Base-by-base conservation (phyloP, 2,797 vertebrate genomes). In the Hippopotamyrus pictus region DNA sequence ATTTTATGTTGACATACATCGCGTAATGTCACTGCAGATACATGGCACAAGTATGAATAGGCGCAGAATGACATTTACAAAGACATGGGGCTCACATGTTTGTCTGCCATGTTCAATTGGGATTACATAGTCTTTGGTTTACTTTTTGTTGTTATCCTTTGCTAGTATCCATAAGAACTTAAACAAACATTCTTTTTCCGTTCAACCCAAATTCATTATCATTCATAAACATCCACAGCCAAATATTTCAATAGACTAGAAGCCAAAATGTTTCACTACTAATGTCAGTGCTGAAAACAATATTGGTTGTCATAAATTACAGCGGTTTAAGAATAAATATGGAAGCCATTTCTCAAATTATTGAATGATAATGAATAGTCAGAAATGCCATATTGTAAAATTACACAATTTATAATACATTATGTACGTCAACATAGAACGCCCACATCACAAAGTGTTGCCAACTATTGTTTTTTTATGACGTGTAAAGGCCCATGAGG, bases 341-440 rank as follows among this genome's bases (percentile, higher is more conserved):
- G 29, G 53, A 57, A 22, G 29, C 33, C 25, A 33, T 51, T 59
- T 59, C 25, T 37, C 50, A 54, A 41, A 41, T 7, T 87, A 57
- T 0, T 87, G 86, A 87, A 87, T 87, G 86, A 87, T 87, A 87
- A 87, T 87, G 86, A 87, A 87, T 86, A 29, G 46, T 54, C 22
- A 86, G 53, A 54, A 37, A 57, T n/a, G 41, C 25, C 85, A 86
- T 25, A 48, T 48, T 12, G 12, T 57, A 86, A 86, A 57, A 87
- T 44, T n/a, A 22, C 19, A 87, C 46, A 85, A 51, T 85, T 87
- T 57, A 54, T 86, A 44, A 57, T 51, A 57, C 6, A 41, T 87
- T 8, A 87, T 87, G 86, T 87, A 87, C 3, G 86, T 87, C 86
- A 87, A 87, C 53, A 87, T 59, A 87, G 50, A 87, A 87, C 86